phyloP scores from a whole-genome alignment of 2,888 invertebrate species.

The Syrphus vitripennis region DNA sequence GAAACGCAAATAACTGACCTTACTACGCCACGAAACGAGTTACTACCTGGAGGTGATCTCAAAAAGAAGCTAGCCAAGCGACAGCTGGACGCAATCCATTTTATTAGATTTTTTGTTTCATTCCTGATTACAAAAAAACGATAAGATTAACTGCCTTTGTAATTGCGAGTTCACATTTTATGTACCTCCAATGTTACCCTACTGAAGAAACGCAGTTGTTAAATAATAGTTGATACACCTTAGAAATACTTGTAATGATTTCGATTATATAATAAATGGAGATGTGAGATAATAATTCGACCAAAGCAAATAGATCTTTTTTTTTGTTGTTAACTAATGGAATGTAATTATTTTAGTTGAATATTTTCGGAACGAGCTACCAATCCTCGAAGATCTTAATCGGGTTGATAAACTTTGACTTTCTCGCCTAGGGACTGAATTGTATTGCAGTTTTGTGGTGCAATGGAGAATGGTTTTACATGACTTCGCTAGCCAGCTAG shows the following conservation, averaged over 20 bases:
- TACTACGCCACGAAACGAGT: not conserved
- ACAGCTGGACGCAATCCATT: slow-evolving; percentile 47
- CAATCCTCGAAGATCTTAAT: not conserved
- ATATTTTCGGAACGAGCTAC: not conserved
- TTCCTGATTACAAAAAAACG: slow-evolving; percentile 43
- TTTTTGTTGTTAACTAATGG: not conserved
- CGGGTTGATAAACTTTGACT: not conserved
- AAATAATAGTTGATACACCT: not conserved
- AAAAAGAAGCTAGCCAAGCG: slow-evolving; percentile 6
- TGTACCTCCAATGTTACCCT: not conserved
- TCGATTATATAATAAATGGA: slow-evolving; percentile 32
- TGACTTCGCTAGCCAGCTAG: too few species aligned
- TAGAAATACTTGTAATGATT: slow-evolving; percentile 31
- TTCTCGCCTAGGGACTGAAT: not conserved
- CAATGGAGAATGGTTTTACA: too few species aligned
- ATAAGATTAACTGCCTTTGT: slow-evolving; percentile 58
- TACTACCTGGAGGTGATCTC: not conserved
- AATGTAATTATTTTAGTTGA: not conserved
- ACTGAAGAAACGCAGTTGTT: slow-evolving; percentile 9
- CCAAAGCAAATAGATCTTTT: not conserved
- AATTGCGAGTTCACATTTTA: slow-evolving; percentile 40
- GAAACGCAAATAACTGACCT: not conserved
- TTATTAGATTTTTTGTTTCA: slow-evolving; percentile 28
- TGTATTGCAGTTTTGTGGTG: not conserved
- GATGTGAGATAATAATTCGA: not conserved